phyloP scores from a whole-genome alignment of 2,888 invertebrate species.

The Altica lythri region DNA sequence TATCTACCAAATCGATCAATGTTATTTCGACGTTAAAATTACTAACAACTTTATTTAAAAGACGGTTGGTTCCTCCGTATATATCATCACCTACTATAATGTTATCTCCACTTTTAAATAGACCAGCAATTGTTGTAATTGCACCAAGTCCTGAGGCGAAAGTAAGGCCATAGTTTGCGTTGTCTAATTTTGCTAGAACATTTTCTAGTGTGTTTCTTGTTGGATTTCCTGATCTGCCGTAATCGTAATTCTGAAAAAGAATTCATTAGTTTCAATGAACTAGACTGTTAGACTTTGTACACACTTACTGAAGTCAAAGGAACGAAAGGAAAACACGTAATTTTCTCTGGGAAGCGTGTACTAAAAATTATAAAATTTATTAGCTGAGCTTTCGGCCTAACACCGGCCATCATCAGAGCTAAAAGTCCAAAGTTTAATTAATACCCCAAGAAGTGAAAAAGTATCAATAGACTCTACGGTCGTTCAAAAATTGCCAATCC shows the following conservation, averaged over 20 bases:
- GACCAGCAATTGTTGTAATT: constrained; percentile 70
- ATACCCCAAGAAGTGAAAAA: too few relatives aligned
- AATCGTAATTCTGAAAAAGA: constrained; percentile 77
- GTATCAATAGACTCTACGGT: too few relatives aligned
- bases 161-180: constrained; percentile 79
- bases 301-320: too few relatives aligned
- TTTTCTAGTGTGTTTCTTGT: constrained; percentile 85
- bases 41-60: constrained; percentile 60
- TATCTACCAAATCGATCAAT: constrained; percentile 77
- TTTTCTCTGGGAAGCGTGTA: too few relatives aligned
- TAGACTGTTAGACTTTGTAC: too few relatives aligned
- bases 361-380: too few relatives aligned
- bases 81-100: constrained; percentile 89
- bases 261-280: background rate
- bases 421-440: too few relatives aligned
- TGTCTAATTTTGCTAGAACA: constrained; percentile 88
- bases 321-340: too few relatives aligned
- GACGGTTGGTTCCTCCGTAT: constrained; percentile 90
- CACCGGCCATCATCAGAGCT: too few relatives aligned
- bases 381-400: too few relatives aligned
- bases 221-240: constrained; percentile 79
- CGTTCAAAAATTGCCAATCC: too few relatives aligned
- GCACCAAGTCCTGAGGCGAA: constrained; percentile 94
- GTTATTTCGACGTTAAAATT: constrained; percentile 75
- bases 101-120: constrained; percentile 87